Percentiles rank a stretch among this genome's conserved stretches.
Evolutionary conservation across 2,888 invertebrate genomes (phyloP).

Genomic region (Halictus ligatus): DNA sequence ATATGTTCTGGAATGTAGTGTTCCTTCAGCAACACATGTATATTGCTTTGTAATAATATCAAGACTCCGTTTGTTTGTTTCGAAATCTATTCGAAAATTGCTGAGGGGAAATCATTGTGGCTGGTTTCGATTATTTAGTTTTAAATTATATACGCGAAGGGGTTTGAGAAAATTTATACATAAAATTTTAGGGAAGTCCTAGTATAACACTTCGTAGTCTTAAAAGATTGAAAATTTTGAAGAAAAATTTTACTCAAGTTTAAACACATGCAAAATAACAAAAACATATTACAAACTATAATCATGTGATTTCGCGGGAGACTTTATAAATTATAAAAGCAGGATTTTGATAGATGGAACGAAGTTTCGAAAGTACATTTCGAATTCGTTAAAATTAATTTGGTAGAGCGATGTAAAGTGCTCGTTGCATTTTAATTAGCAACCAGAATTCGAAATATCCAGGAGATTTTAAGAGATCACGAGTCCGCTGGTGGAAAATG

Average conservation of each 20-base stretch:
- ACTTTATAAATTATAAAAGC: not conserved
- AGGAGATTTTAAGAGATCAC: conserved; percentile 18
- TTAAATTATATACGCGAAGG: not conserved
- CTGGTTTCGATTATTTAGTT: not conserved
- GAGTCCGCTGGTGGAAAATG: not conserved
- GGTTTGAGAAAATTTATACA: too few relatives aligned
- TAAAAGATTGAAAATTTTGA: not conserved
- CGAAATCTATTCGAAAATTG: too few relatives aligned
- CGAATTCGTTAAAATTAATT: not conserved
- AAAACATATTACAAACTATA: not conserved
- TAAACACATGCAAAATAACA: too few relatives aligned
- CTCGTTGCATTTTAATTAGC: conserved; percentile 4
- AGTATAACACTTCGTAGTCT: too few relatives aligned
- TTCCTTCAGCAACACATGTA: not conserved
- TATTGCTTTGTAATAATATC: not conserved
- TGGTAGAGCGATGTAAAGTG: not conserved
- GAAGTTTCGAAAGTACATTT: not conserved
- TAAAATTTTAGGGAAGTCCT: too few relatives aligned
- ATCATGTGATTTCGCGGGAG: not conserved
- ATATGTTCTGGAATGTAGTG: not conserved
- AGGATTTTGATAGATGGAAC: not conserved
- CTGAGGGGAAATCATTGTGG: too few relatives aligned
- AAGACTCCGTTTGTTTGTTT: too few relatives aligned
- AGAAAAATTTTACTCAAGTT: not conserved
- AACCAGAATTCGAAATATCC: conserved; percentile 9